phyloP scores from a whole-genome alignment of 2,797 vertebrate species.

The Dendrocincla fuliginosa region DNA sequence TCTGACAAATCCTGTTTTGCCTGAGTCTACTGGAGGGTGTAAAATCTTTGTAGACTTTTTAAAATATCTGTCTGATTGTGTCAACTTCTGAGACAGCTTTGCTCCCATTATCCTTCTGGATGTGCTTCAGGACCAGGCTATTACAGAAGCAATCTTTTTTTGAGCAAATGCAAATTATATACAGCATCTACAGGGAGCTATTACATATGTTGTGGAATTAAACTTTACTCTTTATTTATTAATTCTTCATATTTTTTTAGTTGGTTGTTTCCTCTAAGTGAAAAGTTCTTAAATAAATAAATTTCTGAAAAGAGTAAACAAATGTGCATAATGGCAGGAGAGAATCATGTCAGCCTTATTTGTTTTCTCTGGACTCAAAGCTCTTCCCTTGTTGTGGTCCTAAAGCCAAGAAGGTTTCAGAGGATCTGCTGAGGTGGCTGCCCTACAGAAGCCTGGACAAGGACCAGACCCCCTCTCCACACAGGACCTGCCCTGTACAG shows the following conservation, averaged over 20 bases:
- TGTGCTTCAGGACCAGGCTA: background rate
- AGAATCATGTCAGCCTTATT: background rate
- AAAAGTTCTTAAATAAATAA: background rate
- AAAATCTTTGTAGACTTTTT: background rate
- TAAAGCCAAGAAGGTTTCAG: background rate
- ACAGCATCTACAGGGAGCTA: background rate
- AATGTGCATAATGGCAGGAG: background rate
- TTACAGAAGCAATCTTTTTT: background rate
- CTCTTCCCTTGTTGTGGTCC: background rate
- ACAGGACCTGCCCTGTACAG: fast-evolving
- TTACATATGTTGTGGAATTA: background rate
- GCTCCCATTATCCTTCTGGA: background rate
- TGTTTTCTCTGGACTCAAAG: background rate
- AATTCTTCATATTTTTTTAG: background rate
- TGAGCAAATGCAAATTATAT: background rate
- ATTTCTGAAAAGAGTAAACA: background rate
- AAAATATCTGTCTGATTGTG: background rate
- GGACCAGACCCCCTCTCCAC: background rate
- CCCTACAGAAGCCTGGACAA: background rate
- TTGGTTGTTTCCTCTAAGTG: background rate
- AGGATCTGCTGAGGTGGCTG: background rate
- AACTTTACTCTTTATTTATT: background rate
- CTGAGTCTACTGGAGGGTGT: background rate
- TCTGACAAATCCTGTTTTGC: conserved; percentile 5
- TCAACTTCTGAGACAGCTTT: background rate